Evolutionary conservation across 2,888 invertebrate species (phyloP).

Genomic region (Pyrocoelia pectoralis): DNA sequence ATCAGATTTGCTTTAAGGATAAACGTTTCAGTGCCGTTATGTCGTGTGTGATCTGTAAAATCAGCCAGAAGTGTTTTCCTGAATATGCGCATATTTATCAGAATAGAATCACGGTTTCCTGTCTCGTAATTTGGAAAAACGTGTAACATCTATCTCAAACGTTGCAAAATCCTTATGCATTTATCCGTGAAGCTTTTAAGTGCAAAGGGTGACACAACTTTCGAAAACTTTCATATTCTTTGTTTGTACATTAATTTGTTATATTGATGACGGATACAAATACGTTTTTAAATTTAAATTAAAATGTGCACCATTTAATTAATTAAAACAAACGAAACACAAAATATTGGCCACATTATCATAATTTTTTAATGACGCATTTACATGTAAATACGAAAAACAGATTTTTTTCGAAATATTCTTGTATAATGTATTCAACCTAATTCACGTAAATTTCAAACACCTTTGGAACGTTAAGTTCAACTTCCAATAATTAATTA

Average conservation of each 20-base stretch:
- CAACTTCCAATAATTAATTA: no score
- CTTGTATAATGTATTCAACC: no score
- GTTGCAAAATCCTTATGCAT: constrained; percentile 57
- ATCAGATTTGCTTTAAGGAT: neutral
- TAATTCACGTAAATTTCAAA: no score
- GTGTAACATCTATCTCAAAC: constrained; percentile 58
- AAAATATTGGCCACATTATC: no score
- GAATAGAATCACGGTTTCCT: constrained; percentile 50
- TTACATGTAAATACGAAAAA: no score
- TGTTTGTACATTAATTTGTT: neutral
- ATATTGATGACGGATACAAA: neutral
- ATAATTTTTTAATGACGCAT: no score
- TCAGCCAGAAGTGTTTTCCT: constrained; percentile 28
- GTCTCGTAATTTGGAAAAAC: constrained; percentile 56
- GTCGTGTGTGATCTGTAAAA: constrained; percentile 29
- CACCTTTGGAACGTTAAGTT: no score
- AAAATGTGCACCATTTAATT: neutral
- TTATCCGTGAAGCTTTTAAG: constrained; percentile 43
- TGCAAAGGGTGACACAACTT: constrained; percentile 21
- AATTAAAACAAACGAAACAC: no score
- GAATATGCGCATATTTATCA: constrained; percentile 58
- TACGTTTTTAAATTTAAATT: neutral
- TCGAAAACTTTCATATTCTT: constrained; percentile 25
- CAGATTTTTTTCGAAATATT: no score
- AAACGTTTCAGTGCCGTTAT: constrained; percentile 14